Evolutionary conservation across 2,797 vertebrate species (phyloP).

Genomic region (Poecilia wingei): DNA sequence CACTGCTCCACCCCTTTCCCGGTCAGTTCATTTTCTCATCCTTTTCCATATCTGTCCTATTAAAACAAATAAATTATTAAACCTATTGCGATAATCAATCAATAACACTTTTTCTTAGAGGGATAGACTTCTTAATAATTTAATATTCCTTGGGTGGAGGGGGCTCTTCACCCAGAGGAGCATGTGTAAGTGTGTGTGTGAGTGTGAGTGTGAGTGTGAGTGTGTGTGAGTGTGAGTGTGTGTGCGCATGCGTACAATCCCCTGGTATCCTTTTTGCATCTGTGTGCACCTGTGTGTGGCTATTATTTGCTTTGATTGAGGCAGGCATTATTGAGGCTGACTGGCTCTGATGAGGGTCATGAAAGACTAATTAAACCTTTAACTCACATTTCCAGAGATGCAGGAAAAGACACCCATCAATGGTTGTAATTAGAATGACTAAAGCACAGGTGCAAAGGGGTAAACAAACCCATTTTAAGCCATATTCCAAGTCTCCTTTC

Average conservation of each 20-base stretch:
- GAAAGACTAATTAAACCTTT: slow-evolving; percentile 63
- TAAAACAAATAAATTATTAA: slow-evolving; percentile 94
- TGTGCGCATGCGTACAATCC: not conserved
- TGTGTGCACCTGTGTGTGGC: slow-evolving; percentile 56
- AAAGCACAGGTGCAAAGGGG: slow-evolving; percentile 61
- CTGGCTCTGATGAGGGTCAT: slow-evolving; percentile 63
- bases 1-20: slow-evolving; percentile 29
- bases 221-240: not conserved
- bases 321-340: slow-evolving; percentile 50
- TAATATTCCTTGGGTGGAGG: slow-evolving; percentile 80
- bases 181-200: not conserved
- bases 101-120: slow-evolving; percentile 91
- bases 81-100: slow-evolving; percentile 88
- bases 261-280: slow-evolving; percentile 35
- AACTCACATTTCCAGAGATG: slow-evolving; percentile 49
- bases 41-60: slow-evolving; percentile 77
- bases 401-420: slow-evolving; percentile 31
- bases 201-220: not conserved
- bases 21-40: slow-evolving; percentile 59
- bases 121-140: slow-evolving; percentile 95
- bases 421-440: slow-evolving; percentile 54
- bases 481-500: slow-evolving; percentile 9
- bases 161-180: slow-evolving; percentile 69
- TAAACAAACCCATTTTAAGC: slow-evolving; percentile 39
- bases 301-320: slow-evolving; percentile 56